These are phyloP conservation scores for Nomada fabriciana DNA, from an alignment of 2,888 invertebrate species.

Conservation along the genomic window DNA sequence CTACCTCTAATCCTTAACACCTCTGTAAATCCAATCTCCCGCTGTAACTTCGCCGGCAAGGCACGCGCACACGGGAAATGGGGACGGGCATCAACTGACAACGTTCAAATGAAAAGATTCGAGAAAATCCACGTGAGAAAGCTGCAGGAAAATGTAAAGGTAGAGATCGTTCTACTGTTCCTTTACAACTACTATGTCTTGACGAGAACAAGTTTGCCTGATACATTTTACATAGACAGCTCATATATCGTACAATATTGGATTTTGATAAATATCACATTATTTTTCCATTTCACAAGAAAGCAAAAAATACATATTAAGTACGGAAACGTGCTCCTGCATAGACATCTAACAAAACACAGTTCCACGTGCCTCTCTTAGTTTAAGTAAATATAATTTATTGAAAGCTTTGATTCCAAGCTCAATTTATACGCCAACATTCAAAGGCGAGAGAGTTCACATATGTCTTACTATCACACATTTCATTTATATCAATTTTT, in stretches of 20 bases:
- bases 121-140: not conserved
- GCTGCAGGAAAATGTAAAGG: too few relatives aligned
- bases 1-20: constrained; percentile 36
- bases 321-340: too few relatives aligned
- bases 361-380: too few relatives aligned
- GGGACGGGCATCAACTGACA: not conserved
- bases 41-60: constrained; percentile 6
- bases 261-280: too few relatives aligned
- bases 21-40: constrained; percentile 32
- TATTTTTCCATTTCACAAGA: too few relatives aligned
- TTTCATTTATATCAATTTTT: constrained; percentile 58
- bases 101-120: not conserved
- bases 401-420: not conserved
- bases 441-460: not conserved
- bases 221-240: too few relatives aligned
- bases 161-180: too few relatives aligned
- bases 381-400: not conserved
- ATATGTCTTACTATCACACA: constrained; percentile 25
- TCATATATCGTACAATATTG: too few relatives aligned
- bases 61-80: not conserved
- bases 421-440: not conserved
- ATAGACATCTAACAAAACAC: too few relatives aligned
- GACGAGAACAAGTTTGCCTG: too few relatives aligned
- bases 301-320: too few relatives aligned
- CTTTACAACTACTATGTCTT: too few relatives aligned